These are phyloP conservation scores for Diceros bicornis DNA, from an alignment of 2,797 vertebrate genomes.

Conservation along the genomic window DNA sequence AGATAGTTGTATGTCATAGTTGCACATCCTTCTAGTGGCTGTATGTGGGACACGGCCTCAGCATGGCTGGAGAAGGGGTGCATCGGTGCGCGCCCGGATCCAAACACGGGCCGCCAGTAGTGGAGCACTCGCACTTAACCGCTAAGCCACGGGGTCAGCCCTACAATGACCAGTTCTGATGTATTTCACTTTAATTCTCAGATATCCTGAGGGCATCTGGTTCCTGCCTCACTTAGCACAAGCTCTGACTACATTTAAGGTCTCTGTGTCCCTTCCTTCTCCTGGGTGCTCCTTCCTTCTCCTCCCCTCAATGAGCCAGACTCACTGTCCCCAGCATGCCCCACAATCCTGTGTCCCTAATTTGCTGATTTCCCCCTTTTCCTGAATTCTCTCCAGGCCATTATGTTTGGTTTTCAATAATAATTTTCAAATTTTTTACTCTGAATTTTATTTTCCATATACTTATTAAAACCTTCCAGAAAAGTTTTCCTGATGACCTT, in stretches of 20 bases:
- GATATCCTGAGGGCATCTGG: not conserved
- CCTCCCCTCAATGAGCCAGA: not conserved
- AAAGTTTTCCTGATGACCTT: not conserved
- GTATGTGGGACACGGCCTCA: no score
- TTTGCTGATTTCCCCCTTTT: not conserved
- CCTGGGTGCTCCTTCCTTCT: not conserved
- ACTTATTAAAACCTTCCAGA: not conserved
- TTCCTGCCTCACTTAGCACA: not conserved
- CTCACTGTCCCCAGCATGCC: fast-evolving
- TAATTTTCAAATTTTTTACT: not conserved
- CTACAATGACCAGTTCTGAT: not conserved
- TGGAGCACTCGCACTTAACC: no score
- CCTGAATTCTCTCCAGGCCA: not conserved
- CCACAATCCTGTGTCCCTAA: not conserved
- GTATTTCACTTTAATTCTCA: not conserved
- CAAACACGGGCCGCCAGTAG: no score
- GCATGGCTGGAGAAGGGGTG: no score
- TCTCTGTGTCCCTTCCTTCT: not conserved
- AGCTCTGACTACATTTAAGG: not conserved
- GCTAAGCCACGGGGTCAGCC: no score
- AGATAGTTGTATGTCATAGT: no score
- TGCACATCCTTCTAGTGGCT: no score
- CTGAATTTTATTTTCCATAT: not conserved
- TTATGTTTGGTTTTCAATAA: not conserved
- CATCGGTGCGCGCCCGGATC: no score